Evolutionary conservation across 2,888 invertebrate genomes (phyloP).

Genomic region (Odontomyia ornata): DNA sequence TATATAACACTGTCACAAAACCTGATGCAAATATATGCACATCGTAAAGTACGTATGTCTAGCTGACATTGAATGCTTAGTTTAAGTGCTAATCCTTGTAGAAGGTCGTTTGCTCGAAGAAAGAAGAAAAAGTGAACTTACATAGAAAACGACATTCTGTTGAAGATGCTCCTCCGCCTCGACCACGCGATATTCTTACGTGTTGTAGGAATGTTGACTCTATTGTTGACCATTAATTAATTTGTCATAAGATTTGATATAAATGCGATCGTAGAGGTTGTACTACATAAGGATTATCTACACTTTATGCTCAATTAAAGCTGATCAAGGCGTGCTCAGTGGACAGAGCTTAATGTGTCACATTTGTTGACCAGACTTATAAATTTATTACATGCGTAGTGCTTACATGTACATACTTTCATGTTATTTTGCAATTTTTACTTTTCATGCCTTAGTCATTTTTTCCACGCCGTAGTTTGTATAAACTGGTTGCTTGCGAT

Average conservation of each 20-base stretch:
- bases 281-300: not conserved
- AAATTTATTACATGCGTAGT: slow-evolving; percentile 5
- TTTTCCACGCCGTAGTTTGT: too few species aligned
- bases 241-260: slow-evolving; percentile 43
- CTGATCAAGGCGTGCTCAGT: slow-evolving; percentile 15
- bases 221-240: slow-evolving; percentile 43
- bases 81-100: slow-evolving; percentile 43
- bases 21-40: too few species aligned
- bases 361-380: slow-evolving; percentile 28
- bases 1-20: not conserved
- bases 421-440: too few species aligned
- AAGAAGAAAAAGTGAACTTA: slow-evolving; percentile 13
- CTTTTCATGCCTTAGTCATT: too few species aligned
- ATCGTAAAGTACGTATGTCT: too few species aligned
- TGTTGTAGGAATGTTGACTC: not conserved
- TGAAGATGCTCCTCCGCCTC: slow-evolving; percentile 2
- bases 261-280: slow-evolving; percentile 1
- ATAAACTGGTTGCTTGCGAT: too few species aligned
- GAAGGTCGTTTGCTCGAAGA: slow-evolving; percentile 13
- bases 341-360: slow-evolving; percentile 34
- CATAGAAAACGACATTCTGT: not conserved
- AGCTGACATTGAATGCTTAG: slow-evolving; percentile 1
- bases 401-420: too few species aligned
- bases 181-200: not conserved
- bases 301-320: slow-evolving; percentile 30